These are phyloP conservation scores for Brachyptera putata DNA, from an alignment of 2,888 invertebrate genomes.

Conservation along the genomic window DNA sequence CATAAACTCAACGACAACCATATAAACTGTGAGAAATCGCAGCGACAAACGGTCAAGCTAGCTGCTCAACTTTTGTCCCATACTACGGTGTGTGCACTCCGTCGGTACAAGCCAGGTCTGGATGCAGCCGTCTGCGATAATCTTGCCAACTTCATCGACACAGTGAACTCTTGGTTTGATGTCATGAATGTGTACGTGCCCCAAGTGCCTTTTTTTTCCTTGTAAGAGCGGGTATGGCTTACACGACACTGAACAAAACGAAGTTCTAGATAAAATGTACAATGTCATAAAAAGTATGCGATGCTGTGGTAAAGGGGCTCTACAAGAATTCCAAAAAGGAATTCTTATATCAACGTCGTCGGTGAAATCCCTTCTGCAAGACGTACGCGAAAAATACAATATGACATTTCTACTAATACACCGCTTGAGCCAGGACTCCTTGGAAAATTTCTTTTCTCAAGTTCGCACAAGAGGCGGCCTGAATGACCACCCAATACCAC, in stretches of 20 bases:
- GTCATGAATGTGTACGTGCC: conserved; percentile 35
- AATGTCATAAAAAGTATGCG: conserved; percentile 31
- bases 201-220: conserved; percentile 5
- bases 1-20: conserved; percentile 32
- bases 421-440: conserved; percentile 34
- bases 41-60: conserved; percentile 36
- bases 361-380: conserved; percentile 28
- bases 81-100: conserved; percentile 36
- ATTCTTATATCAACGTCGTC: conserved; percentile 33
- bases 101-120: conserved; percentile 33
- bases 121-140: conserved; percentile 11
- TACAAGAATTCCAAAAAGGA: conserved; percentile 35
- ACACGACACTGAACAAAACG: conserved; percentile 31
- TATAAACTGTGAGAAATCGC: conserved; percentile 32
- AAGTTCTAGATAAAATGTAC: conserved; percentile 32
- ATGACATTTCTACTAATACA: conserved; percentile 34
- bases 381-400: conserved; percentile 25
- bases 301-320: conserved; percentile 31
- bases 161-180: conserved; percentile 38
- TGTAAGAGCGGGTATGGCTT: conserved; percentile 34
- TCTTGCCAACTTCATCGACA: conserved; percentile 35
- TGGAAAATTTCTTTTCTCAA: conserved; percentile 34
- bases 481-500: conserved; percentile 35
- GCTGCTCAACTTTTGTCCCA: conserved; percentile 37
- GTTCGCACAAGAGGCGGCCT: conserved; percentile 33